Percentiles rank a stretch among this genome's conserved stretches.
Evolutionary conservation across 2,888 invertebrate genomes (phyloP).

Genomic region (Scaptomyza parva): DNA sequence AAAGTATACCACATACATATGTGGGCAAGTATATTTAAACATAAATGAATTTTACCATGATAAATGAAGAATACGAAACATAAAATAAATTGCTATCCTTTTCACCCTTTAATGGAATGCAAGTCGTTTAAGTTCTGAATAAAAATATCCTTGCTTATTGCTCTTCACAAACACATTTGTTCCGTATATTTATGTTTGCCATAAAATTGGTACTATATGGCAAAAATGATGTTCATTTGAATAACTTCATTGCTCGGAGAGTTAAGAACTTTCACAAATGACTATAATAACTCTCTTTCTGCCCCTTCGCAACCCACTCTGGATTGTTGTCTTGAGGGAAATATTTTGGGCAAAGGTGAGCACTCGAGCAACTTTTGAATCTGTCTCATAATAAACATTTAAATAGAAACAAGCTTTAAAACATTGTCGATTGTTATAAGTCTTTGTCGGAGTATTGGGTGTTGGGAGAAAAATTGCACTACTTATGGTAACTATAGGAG

Average conservation of each 20-base stretch:
- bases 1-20: no score
- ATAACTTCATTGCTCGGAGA: slow-evolving; percentile 17
- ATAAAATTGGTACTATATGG: slow-evolving; percentile 5
- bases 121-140: no score
- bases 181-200: slow-evolving; percentile 17
- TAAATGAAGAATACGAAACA: neutral
- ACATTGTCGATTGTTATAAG: slow-evolving; percentile 16
- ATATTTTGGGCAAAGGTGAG: slow-evolving; percentile 9
- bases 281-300: neutral
- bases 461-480: slow-evolving; percentile 44
- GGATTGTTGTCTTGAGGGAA: neutral
- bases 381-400: slow-evolving; percentile 34
- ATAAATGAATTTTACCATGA: no score
- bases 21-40: no score
- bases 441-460: slow-evolving; percentile 44
- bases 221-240: slow-evolving; percentile 48
- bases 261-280: neutral
- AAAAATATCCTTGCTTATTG: neutral
- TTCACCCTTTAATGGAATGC: no score
- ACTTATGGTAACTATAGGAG: slow-evolving; percentile 65
- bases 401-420: slow-evolving; percentile 12
- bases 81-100: no score
- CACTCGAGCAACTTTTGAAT: slow-evolving; percentile 20
- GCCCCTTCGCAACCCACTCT: neutral
- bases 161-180: neutral